Evolutionary conservation across 2,888 invertebrate genomes (phyloP).

Genomic region (Thera obeliscata): DNA sequence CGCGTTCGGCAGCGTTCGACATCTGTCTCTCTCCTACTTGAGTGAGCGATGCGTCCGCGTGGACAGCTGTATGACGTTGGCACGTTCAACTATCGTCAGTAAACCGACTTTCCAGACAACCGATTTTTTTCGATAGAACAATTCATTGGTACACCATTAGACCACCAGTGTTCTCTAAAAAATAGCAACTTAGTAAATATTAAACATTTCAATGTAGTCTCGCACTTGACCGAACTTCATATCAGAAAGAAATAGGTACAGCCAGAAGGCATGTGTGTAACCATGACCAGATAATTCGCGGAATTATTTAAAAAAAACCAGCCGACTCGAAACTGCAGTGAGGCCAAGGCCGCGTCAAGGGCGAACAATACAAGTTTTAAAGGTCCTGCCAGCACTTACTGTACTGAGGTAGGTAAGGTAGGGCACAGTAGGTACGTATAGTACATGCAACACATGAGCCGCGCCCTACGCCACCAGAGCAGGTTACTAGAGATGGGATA

Average conservation of each 20-base stretch:
- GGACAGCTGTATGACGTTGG: no score
- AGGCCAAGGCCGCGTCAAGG: conserved; percentile 28
- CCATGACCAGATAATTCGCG: conserved; percentile 1
- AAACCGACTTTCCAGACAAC: no score
- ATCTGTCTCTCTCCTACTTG: no score
- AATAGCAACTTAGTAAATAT: no score
- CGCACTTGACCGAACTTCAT: not conserved
- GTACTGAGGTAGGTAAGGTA: conserved; percentile 3
- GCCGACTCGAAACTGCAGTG: conserved; percentile 7
- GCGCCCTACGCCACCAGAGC: conserved; percentile 31
- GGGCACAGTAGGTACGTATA: not conserved
- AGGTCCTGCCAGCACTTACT: conserved; percentile 22
- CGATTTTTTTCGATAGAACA: no score
- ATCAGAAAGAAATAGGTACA: not conserved
- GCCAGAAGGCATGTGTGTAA: conserved; percentile 2
- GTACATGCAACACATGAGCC: conserved; percentile 24
- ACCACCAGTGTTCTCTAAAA: no score
- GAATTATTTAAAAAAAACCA: conserved; percentile 14
- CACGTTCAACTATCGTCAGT: no score
- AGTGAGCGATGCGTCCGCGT: no score
- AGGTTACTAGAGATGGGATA: conserved; percentile 17
- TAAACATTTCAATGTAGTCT: no score
- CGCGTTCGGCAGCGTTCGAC: no score
- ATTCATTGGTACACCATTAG: no score
- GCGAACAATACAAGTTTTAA: conserved; percentile 23